These are phyloP conservation scores for Hylaea fasciaria DNA, from an alignment of 2,888 invertebrate species.

Conservation along the genomic window DNA sequence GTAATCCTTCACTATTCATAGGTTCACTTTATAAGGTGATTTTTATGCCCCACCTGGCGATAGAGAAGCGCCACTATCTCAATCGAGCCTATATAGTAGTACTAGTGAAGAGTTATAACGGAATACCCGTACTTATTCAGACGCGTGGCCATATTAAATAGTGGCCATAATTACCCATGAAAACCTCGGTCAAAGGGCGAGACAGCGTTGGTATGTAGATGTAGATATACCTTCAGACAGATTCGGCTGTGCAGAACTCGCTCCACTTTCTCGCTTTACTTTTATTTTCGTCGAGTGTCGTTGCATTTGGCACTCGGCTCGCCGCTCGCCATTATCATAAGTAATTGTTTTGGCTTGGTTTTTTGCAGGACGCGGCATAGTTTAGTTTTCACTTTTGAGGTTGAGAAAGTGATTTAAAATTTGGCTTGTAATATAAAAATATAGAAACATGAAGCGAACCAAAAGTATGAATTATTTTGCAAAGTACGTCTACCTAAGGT, in stretches of 20 bases:
- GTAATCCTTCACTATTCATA: too few species aligned
- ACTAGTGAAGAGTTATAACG: too few species aligned
- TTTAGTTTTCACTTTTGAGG: conserved; percentile 26
- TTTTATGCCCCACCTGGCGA: too few species aligned
- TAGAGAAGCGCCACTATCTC: too few species aligned
- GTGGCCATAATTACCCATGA: background rate
- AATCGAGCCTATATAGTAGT: too few species aligned
- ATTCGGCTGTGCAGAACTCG: background rate
- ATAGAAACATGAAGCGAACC: too few species aligned
- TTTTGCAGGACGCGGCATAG: conserved; percentile 1
- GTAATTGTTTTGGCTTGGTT: conserved; percentile 18
- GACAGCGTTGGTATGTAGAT: background rate
- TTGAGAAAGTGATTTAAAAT: conserved; percentile 5
- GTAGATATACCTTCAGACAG: background rate
- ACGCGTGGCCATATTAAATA: too few species aligned
- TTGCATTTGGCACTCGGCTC: conserved; percentile 15
- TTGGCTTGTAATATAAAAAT: too few species aligned
- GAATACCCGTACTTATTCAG: background rate
- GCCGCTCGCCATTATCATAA: conserved; percentile 12
- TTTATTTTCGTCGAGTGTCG: conserved; percentile 14
- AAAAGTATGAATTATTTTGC: too few species aligned
- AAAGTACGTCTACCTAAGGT: too few species aligned
- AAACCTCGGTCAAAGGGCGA: conserved; percentile 1
- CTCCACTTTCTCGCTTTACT: conserved; percentile 25
- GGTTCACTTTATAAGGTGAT: too few species aligned